Base-by-base conservation (phyloP, 2,888 invertebrate genomes). In the Pimpla rufipes region DNA sequence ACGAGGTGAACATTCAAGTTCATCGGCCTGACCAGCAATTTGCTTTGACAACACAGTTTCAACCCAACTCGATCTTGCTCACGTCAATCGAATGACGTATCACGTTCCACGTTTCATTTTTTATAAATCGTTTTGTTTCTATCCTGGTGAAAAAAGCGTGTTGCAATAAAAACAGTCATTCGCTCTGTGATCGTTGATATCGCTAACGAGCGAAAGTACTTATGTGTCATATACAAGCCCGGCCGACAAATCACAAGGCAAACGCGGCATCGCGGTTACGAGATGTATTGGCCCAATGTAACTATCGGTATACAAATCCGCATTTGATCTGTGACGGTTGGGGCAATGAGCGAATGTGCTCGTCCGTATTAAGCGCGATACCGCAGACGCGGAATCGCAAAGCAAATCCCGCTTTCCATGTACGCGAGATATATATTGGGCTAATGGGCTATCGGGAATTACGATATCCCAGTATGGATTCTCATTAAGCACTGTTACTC, bases 361-460 rank as follows among this genome's bases (percentile, higher is more conserved):
- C 2, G n/a, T 16, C n/a, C 50, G 8, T 50, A 8, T 52, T 52
- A 52, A 21, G 3, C 52, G 21, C 13, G 4, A 18, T 7, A 50
- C 50, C 16, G 6, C 16, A 50, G 50, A 50, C 16, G 50, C 0
- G 16, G 7, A 18, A 23, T 21, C 21, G 4, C 23, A 21, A 8
- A 21, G 8, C 21, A 21, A 52, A 52, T 52, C 21, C 10, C 10
- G 10, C 21, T 52, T 8, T 8, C 21, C 18, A 21, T 52, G 2
- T 29, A 5, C 37, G 37, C 35, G 59, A 16, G 59, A 59, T 37
- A 59, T 37, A 59, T n/a, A 13, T 10, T 2, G 37, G 37, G 16
- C 57, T 59, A 59, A 59, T 35, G 35, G 29, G 29, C 57, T 59
- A 35, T 29, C n/a, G 35, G n/a, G 4, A 59, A 59, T 59, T 7